phyloP scores from a whole-genome alignment of 2,113 vertebrate genomes.

The Pseudopodoces humilis region DNA sequence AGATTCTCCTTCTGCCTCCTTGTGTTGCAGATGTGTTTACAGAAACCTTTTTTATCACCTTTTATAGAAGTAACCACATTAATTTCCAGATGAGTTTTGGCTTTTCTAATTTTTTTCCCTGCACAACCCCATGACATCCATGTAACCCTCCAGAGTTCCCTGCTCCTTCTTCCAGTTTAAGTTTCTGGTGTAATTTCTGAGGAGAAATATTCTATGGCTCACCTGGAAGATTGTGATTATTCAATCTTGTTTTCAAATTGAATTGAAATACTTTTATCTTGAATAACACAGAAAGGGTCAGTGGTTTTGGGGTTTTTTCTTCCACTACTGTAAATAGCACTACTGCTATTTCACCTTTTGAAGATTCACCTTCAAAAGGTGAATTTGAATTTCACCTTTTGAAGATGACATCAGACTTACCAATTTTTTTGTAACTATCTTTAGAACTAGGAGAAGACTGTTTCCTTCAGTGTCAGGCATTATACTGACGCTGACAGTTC shows the following conservation, averaged over 20 bases:
- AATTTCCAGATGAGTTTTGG: not conserved
- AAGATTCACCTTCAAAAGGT: not conserved
- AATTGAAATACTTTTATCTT: not conserved
- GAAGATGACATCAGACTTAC: not conserved
- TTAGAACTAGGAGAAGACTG: not conserved
- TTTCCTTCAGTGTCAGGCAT: not conserved
- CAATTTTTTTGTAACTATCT: not conserved
- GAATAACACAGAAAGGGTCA: not conserved
- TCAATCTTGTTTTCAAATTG: not conserved
- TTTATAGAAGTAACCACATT: too few relatives aligned
- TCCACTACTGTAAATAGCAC: not conserved
- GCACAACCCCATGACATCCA: rapidly evolving
- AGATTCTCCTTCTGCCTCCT: not conserved
- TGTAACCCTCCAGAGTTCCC: not conserved
- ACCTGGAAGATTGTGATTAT: not conserved
- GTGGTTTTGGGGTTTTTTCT: not conserved
- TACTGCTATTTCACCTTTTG: not conserved
- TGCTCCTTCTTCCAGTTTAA: not conserved
- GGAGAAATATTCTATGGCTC: not conserved
- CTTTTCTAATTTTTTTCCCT: not conserved
- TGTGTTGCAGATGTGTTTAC: not conserved
- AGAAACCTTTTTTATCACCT: not conserved
- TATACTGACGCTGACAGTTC: not conserved
- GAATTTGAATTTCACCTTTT: not conserved
- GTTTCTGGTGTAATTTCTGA: not conserved